These are phyloP conservation scores for Diprion similis DNA, from an alignment of 1,140 invertebrate genomes.

Conservation along the genomic window DNA sequence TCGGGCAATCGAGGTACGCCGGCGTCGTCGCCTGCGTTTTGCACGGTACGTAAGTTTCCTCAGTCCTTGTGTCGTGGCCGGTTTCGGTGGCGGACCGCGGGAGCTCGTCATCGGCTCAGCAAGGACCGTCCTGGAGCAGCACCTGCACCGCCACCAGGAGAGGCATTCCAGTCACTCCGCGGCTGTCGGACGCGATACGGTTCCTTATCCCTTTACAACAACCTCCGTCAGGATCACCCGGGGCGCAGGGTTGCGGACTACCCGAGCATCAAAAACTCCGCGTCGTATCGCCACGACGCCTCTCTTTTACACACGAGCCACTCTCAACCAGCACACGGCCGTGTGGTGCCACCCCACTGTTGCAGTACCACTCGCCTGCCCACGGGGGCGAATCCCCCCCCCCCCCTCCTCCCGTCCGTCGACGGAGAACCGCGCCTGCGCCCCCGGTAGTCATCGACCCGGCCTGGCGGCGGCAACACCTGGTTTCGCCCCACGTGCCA, in stretches of 20 bases:
- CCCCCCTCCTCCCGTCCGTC: background rate
- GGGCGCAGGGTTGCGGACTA: too few species aligned
- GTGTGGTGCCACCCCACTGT: too few species aligned
- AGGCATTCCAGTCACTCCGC: constrained; percentile 8
- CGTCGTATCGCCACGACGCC: too few species aligned
- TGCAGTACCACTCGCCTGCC: background rate
- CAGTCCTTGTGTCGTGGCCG: constrained; percentile 29
- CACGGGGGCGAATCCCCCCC: background rate
- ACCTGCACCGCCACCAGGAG: constrained; percentile 24
- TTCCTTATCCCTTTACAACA: too few species aligned
- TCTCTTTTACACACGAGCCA: too few species aligned
- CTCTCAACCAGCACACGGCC: too few species aligned
- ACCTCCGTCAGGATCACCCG: too few species aligned
- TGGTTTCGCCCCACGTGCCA: constrained; percentile 57
- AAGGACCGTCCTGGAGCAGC: constrained; percentile 21
- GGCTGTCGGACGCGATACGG: too few species aligned
- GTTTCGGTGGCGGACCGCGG: constrained; percentile 33
- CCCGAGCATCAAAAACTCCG: too few species aligned
- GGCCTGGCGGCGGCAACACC: constrained; percentile 53
- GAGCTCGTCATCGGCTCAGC: constrained; percentile 37
- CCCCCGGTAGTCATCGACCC: constrained; percentile 48
- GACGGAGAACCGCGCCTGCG: constrained; percentile 43
- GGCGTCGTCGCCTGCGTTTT: constrained; percentile 37
- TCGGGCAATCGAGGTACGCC: constrained; percentile 24
- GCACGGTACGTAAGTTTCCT: constrained; percentile 35